Evolutionary conservation across 2,888 invertebrate species (phyloP).

Genomic region (Xestia xanthographa): DNA sequence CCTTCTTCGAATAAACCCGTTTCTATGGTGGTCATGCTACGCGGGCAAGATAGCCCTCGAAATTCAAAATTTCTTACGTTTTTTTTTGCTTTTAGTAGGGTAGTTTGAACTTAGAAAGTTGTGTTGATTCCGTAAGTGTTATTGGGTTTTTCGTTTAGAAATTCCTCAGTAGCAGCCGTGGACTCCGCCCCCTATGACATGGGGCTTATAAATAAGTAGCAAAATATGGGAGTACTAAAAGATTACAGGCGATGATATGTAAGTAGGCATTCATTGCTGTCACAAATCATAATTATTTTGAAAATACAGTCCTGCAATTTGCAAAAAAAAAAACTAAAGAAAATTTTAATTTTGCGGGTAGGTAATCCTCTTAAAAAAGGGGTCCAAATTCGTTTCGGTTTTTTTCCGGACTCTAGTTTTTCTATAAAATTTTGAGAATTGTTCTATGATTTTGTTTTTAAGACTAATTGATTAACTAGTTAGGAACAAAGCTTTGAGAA

Average conservation of each 20-base stretch:
- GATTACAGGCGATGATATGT: background rate
- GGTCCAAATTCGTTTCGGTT: background rate
- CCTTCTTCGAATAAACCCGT: no score
- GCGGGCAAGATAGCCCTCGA: background rate
- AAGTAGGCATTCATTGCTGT: background rate
- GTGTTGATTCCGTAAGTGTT: background rate
- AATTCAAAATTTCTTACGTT: background rate
- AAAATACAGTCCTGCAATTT: background rate
- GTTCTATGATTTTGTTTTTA: constrained; percentile 1
- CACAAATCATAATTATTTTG: background rate
- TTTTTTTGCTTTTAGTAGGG: background rate
- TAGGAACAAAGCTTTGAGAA: background rate
- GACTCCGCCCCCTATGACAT: background rate
- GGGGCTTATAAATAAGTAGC: background rate
- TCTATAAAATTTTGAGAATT: background rate
- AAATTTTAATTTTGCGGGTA: background rate
- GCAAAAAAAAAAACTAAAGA: background rate
- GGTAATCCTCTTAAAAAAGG: background rate
- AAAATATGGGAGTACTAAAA: background rate
- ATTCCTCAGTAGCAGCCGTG: background rate
- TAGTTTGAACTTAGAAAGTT: background rate
- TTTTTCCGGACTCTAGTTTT: background rate
- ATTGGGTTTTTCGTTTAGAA: background rate
- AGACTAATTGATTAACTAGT: background rate
- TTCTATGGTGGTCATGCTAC: no score